These are phyloP conservation scores for Petrocephalus sullivani DNA, from an alignment of 2,797 vertebrate species.

Conservation along the genomic window DNA sequence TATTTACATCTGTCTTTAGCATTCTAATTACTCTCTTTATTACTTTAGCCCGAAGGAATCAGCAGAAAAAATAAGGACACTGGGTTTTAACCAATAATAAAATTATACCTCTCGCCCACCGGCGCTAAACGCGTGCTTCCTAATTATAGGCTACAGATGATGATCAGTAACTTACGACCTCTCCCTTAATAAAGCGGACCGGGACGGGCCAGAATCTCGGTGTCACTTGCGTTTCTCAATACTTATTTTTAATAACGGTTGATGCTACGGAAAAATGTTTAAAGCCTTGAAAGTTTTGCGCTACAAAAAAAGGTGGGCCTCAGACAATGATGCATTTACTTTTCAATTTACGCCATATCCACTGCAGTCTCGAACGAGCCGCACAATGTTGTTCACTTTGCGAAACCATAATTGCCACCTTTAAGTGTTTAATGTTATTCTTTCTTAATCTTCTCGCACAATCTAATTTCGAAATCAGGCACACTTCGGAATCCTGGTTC, in stretches of 20 bases:
- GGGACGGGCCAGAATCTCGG: background rate
- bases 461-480: background rate
- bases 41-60: slow-evolving; percentile 97
- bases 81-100: slow-evolving; percentile 82
- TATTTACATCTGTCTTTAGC: slow-evolving; percentile 99
- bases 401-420: background rate
- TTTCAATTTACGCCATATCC: background rate
- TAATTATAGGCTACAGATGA: slow-evolving; percentile 48
- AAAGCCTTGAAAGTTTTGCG: background rate
- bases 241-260: background rate
- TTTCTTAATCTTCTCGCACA: background rate
- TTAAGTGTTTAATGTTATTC: background rate
- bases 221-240: background rate
- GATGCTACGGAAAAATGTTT: background rate
- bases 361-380: background rate
- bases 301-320: background rate
- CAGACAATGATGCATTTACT: background rate
- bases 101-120: slow-evolving; percentile 59
- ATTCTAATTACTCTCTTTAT: slow-evolving; percentile 99
- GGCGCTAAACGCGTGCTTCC: slow-evolving; percentile 50
- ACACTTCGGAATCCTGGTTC: background rate
- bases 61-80: slow-evolving; percentile 74
- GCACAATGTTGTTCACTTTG: background rate
- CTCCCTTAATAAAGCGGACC: slow-evolving; percentile 17
- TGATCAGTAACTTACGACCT: slow-evolving; percentile 35